Base-by-base conservation (phyloP, 53 echinoderm and acorn worm genomes). In the Echinometra lucunter region DNA sequence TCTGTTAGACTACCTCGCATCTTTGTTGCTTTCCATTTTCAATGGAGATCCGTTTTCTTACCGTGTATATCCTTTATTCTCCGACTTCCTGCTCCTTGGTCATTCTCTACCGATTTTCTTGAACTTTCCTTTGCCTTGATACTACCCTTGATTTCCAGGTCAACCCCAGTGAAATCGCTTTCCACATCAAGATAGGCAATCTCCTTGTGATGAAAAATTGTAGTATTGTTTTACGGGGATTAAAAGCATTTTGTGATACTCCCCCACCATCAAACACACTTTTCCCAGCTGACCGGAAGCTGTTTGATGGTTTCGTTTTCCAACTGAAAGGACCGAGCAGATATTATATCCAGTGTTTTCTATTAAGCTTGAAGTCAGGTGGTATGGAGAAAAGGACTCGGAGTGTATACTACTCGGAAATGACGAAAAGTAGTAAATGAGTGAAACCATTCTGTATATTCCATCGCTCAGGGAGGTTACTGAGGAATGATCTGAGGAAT, bases 141-240 rank as follows among this genome's bases (percentile, higher is more conserved):
- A 78, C 78, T 21, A 78, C 78, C 78, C 78, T 78, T 21, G 78
- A 78, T 78, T 78, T 40, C 78, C 78, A 78, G 78, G 78, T 38
- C 78, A 78, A 40, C 23, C 23, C 15, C 10, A n/a, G 21, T 40
- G 4, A 38, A 21, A 4, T 38, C 78, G 38, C 42, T 38, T 42
- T 8, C 18, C 1, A 42, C 78, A 18, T 12, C 32, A 69, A 30
- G 78, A 35, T 21, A 23, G 40, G 42, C 78, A 19, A 21, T 23
- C 78, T 78, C 40, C 42, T 38, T 78, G 78, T 30, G 42, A 32
- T 12, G 32, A 69, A 69, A 72, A 72, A 72, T 32, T 70, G 72
- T 78, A 38, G 42, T 78, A 78, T 78, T 78, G 42, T 78, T 42
- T 78, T 78, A 78, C 78, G 42, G 42, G 78, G 78, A 78, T 40